Conservation (phyloP, 2,888 invertebrate species). For the Nymphalis c-album region DNA sequence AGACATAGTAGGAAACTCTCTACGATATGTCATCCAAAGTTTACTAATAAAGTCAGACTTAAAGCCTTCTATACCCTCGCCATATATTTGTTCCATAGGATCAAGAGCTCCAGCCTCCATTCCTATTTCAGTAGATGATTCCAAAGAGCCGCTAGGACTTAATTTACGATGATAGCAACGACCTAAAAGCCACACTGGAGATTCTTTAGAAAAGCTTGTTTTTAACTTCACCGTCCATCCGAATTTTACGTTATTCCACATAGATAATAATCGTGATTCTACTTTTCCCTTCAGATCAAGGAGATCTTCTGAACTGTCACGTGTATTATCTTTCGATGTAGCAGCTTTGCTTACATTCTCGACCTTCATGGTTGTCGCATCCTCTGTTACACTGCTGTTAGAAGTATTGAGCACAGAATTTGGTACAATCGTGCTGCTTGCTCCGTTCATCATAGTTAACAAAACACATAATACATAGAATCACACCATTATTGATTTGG, state of each 20-base stretch:
- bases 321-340: constrained; percentile 56
- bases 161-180: constrained; percentile 89
- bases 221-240: constrained; percentile 91
- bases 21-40: constrained; percentile 93
- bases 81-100: constrained; percentile 80
- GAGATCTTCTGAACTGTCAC: constrained; percentile 67
- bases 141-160: constrained; percentile 81
- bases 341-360: constrained; percentile 51
- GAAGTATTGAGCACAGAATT: constrained; percentile 53
- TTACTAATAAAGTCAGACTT: constrained; percentile 91
- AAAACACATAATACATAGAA: constrained; percentile 20
- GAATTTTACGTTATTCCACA: constrained; percentile 96
- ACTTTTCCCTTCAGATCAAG: constrained; percentile 87
- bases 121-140: constrained; percentile 82
- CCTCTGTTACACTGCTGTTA: constrained; percentile 51
- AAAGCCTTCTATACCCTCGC: constrained; percentile 89
- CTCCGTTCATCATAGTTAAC: constrained; percentile 60
- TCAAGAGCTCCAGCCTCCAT: constrained; percentile 82
- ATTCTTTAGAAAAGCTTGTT: constrained; percentile 90
- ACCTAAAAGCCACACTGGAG: constrained; percentile 93
- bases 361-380: constrained; percentile 49
- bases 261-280: constrained; percentile 90
- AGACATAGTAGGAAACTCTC: constrained; percentile 91
- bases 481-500: constrained; percentile 17
- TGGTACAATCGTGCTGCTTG: constrained; percentile 55